Evolutionary conservation across 2,113 vertebrate genomes (phyloP), one percentile per base, ranked within the genome.

Genomic region (Callospermophilus lateralis): DNA sequence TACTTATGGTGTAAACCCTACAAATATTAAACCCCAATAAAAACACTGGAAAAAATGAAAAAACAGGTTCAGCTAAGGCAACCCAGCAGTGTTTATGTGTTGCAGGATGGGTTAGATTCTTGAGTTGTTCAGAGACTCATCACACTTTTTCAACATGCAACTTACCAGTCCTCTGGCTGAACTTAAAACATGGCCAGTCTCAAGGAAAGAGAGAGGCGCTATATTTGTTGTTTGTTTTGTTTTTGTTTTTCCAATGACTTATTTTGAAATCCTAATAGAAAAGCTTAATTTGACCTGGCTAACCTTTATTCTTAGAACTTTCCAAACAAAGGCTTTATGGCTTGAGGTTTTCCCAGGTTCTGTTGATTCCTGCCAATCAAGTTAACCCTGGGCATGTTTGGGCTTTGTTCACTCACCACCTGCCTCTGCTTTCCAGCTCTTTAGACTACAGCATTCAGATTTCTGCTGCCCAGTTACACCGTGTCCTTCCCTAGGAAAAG

Each of bases 331-430:
- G 45, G 0, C 72, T 96, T 90, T 63, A n/a, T 3, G 24, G 37
- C 88, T 97, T 95, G 77, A 81, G 45, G 42, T 13, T 84, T 81
- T 81, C 81, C 92, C 96, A 97, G 84, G 87, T 93, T 93, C 84
- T 94, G 87, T 39, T 67, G 95, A 90, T 97, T 97, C 93, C 79
- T 92, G 73, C 84, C 97, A 95, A 81, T 89, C 58, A 79, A 77
- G 58, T 93, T 95, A 92, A 81, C 84, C 67, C 37, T 65, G 70
- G 81, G 68, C 73, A 68, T 65, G 74, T 89, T n/a, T 55, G 58
- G 24, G 81, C 51, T 97, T 96, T 84, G 70, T 70, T 95, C 83
- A 63, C 28, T 26, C 84, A 32, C 76, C 65, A 88, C 19, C 55
- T 45, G 42, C 39, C 51, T 76, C 67, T 11, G 17, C 10, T 74